Conservation (phyloP, 2,888 invertebrate genomes). For the Drosophila anomelani region DNA sequence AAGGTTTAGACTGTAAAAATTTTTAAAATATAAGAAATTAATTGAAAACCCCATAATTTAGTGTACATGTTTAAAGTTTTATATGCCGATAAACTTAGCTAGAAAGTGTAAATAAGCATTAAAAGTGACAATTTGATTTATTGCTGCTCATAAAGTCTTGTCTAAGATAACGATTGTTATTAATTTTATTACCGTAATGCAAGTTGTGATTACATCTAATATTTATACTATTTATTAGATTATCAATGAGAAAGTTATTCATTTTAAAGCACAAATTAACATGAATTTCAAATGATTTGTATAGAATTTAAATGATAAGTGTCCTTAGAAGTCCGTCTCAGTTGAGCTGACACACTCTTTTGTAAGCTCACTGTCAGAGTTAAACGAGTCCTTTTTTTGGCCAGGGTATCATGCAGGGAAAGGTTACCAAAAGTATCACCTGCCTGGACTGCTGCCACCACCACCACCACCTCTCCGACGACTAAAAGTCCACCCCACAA, state of each 20-base stretch:
- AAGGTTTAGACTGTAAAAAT: no score
- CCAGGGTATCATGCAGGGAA: slow-evolving; percentile 21
- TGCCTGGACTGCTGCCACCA: slow-evolving; percentile 46
- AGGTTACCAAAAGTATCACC: slow-evolving; percentile 67
- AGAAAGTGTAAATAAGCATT: not conserved
- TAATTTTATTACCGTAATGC: not conserved
- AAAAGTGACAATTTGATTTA: slow-evolving; percentile 1
- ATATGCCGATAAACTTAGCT: not conserved
- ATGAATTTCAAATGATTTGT: not conserved
- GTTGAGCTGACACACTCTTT: slow-evolving; percentile 8
- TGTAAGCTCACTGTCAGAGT: slow-evolving; percentile 22
- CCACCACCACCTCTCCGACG: slow-evolving; percentile 5
- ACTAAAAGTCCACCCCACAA: slow-evolving; percentile 14
- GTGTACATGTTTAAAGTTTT: not conserved
- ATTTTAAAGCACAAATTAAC: not conserved
- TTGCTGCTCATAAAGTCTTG: not conserved
- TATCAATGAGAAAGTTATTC: not conserved
- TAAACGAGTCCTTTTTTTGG: slow-evolving; percentile 20
- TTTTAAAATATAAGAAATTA: no score
- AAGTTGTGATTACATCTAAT: not conserved
- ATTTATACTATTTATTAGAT: not conserved
- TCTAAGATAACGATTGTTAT: not conserved
- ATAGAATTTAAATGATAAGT: not conserved
- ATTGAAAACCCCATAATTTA: no score
- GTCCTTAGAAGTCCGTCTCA: not conserved